These are phyloP conservation scores for Anabas testudineus DNA, from an alignment of 2,797 vertebrate species.

Conservation along the genomic window DNA sequence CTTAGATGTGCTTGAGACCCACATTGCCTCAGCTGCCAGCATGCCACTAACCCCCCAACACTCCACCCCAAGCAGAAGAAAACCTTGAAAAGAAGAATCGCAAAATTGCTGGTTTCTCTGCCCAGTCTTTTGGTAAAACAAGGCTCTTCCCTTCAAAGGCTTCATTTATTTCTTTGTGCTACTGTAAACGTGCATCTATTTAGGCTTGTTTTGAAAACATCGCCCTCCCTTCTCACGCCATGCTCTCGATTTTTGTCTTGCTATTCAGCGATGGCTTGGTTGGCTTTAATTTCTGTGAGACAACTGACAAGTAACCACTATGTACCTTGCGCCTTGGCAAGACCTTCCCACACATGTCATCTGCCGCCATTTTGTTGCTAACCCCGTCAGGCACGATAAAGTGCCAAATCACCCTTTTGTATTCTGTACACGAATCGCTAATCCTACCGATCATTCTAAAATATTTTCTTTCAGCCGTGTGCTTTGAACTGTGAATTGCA, in stretches of 20 bases:
- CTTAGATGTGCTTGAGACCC: slow-evolving; percentile 82
- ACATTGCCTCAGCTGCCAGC: slow-evolving; percentile 78
- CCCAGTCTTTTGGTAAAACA: slow-evolving; percentile 53
- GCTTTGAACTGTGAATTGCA: slow-evolving; percentile 73
- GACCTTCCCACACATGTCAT: slow-evolving; percentile 64
- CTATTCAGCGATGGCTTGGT: slow-evolving; percentile 52
- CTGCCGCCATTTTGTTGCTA: slow-evolving; percentile 72
- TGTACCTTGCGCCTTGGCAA: slow-evolving; percentile 50
- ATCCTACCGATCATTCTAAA: slow-evolving; percentile 54
- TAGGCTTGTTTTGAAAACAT: slow-evolving; percentile 72
- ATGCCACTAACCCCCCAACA: slow-evolving; percentile 69
- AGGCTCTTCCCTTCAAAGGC: slow-evolving; percentile 53
- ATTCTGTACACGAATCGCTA: slow-evolving; percentile 43
- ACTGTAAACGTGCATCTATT: slow-evolving; percentile 73
- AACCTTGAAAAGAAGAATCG: slow-evolving; percentile 74
- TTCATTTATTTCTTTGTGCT: slow-evolving; percentile 68
- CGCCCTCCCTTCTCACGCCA: slow-evolving; percentile 46
- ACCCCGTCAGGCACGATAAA: slow-evolving; percentile 40
- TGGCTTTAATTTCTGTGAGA: slow-evolving; percentile 54
- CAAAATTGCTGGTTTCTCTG: slow-evolving; percentile 71
- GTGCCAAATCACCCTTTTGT: slow-evolving; percentile 42
- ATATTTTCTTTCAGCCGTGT: slow-evolving; percentile 55
- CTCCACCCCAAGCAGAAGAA: slow-evolving; percentile 71
- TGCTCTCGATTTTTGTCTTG: slow-evolving; percentile 47
- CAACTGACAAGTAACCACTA: slow-evolving; percentile 62